Base-by-base conservation (phyloP, 2,888 invertebrate species). In the Eilema caniola region DNA sequence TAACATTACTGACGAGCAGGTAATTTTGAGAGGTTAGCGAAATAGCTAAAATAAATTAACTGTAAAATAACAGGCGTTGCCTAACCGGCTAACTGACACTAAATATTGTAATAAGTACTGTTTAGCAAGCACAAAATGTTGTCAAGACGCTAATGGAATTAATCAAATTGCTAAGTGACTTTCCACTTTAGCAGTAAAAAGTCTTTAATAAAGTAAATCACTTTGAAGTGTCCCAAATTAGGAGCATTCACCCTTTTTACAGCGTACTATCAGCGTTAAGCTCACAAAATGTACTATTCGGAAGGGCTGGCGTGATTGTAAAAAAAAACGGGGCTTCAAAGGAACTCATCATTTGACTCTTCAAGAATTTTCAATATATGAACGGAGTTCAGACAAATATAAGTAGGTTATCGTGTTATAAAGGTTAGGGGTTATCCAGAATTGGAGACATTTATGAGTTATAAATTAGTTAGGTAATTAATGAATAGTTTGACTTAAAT, bases 161-260 rank as follows among this genome's bases (percentile, higher is more conserved):
- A 47, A 20, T 47, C 47, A 47, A 47, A 47, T 20, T 20, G 47
- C 47, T 47, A 47, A 71, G 68, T 71, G 71, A 65, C 62, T 78
- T 57, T 41, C 59, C 62, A 71, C 61, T 73, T 76, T 73, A 69
- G 64, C 66, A 59, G 23, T 59, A 73, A 68, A 68, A 71, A 75
- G 75, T 69, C 79, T 75, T 81, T 70, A 77, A 77, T 80, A 74
- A 79, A 80, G 78, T 78, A 81, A 83, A 82, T 83, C 65, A 80
- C 74, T 67, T 63, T 70, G 72, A 78, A 84, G 74, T 62, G 74
- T 71, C 62, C 67, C 76, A 79, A 82, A 83, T 84, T 82, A 83
- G 83, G 80, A 65, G 66, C 80, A 78, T 81, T 79, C 72, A 77
- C 80, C 81, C 76, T 79, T 84, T 83, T 84, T 85, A 85, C 78